phyloP scores from a whole-genome alignment of 2,797 vertebrate genomes.

The Lacerta viridis region DNA sequence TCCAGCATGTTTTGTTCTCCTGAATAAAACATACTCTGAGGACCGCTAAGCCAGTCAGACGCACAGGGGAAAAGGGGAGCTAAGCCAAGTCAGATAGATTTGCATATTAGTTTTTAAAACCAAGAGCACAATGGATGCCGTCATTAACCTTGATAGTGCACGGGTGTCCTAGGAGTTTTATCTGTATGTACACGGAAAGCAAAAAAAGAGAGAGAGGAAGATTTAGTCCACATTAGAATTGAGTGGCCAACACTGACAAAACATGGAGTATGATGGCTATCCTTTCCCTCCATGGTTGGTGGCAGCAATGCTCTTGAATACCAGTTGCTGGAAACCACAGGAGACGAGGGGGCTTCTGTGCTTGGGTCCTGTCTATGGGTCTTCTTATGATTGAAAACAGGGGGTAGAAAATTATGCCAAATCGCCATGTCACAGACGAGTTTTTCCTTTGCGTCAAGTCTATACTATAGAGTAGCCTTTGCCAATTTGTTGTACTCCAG shows the following conservation, averaged over 20 bases:
- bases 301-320: too few relatives aligned
- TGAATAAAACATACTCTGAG: conserved; percentile 79
- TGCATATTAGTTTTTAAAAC: conserved; percentile 65
- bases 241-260: background rate
- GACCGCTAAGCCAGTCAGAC: conserved; percentile 66
- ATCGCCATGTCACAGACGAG: background rate
- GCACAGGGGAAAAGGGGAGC: conserved; percentile 62
- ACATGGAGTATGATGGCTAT: background rate
- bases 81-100: conserved; percentile 70
- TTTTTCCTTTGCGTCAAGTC: background rate
- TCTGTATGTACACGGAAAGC: conserved; percentile 12
- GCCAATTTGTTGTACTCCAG: too few relatives aligned
- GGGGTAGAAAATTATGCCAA: background rate
- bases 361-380: too few relatives aligned
- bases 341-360: too few relatives aligned
- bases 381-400: background rate
- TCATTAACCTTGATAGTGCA: conserved; percentile 29
- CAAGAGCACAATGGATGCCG: conserved; percentile 15
- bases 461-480: background rate
- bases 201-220: too few relatives aligned
- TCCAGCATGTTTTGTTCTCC: conserved; percentile 78
- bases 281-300: too few relatives aligned
- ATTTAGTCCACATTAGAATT: background rate
- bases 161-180: rapidly evolving
- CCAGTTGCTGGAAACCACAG: too few relatives aligned